Percentiles rank a stretch among this genome's conserved stretches.
Conservation (phyloP, 1,140 invertebrate genomes). For the Pygmarrhopalites habei region DNA sequence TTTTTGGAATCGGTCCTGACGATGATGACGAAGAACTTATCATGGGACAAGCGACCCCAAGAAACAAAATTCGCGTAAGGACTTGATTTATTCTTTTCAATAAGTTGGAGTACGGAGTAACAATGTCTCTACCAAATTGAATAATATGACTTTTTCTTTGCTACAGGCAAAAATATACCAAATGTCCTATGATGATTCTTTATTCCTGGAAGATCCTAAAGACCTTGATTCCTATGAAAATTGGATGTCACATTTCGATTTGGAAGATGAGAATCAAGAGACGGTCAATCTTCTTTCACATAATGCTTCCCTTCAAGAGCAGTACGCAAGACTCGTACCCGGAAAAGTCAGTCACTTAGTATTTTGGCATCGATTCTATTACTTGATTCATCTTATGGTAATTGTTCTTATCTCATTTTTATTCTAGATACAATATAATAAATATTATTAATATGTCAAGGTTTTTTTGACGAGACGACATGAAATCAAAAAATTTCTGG, state of each 20-base stretch:
- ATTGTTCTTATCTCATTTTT: too few species aligned
- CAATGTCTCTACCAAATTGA: too few species aligned
- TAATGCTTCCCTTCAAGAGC: conserved; percentile 33
- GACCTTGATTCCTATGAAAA: conserved; percentile 29
- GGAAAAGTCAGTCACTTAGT: conserved; percentile 33
- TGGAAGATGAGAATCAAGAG: conserved; percentile 31
- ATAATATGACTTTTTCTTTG: conserved; percentile 5
- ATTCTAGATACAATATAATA: too few species aligned
- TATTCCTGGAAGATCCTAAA: conserved; percentile 32
- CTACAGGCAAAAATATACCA: conserved; percentile 34
- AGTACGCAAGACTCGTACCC: conserved; percentile 36
- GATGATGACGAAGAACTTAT: conserved; percentile 37
- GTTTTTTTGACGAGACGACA: too few species aligned
- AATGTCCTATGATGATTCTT: conserved; percentile 23
- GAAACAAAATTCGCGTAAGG: background rate
- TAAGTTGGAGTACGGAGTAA: too few species aligned
- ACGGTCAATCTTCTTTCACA: conserved; percentile 18
- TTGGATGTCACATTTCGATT: conserved; percentile 33
- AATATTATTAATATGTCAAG: too few species aligned
- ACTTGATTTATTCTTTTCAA: background rate
- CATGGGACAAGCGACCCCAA: background rate
- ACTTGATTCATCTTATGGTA: conserved; percentile 31
- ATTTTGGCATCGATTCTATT: conserved; percentile 39
- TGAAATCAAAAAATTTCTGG: too few species aligned
- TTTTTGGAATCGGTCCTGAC: conserved; percentile 38